Evolutionary conservation across 2,113 vertebrate genomes (phyloP).

Genomic region (Copsychus sechellarum): DNA sequence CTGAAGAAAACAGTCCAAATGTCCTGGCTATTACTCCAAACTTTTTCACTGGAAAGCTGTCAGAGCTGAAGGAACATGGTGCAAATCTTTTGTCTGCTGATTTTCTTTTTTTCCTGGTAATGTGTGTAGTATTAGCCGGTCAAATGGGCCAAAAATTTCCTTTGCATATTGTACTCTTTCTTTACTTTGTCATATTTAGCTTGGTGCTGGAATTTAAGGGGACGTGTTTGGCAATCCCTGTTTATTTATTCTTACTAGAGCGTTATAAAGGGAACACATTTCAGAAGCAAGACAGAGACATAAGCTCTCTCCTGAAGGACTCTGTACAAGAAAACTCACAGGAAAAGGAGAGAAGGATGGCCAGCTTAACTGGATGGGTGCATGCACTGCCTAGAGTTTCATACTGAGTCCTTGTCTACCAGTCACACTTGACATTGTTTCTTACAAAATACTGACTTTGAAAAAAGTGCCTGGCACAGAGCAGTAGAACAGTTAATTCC

Average conservation of each 20-base stretch:
- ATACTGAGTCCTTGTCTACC: background rate
- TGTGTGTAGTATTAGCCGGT: background rate
- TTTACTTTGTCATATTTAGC: background rate
- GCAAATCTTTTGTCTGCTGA: background rate
- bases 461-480: background rate
- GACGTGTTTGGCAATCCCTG: background rate
- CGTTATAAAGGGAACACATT: background rate
- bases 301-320: background rate
- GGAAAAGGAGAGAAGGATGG: background rate
- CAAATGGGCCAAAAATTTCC: background rate
- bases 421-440: background rate
- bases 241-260: background rate
- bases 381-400: background rate
- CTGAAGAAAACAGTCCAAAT: background rate
- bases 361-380: background rate
- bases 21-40: background rate
- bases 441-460: background rate
- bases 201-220: background rate
- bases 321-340: fast-evolving
- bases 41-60: background rate
- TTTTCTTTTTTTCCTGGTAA: background rate
- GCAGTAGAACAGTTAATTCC: background rate
- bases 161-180: fast-evolving
- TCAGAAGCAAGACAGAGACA: background rate
- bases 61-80: background rate